Percentiles rank a stretch among this genome's conserved stretches.
Conservation (phyloP, 2,113 vertebrate species). For the Indri indri region DNA sequence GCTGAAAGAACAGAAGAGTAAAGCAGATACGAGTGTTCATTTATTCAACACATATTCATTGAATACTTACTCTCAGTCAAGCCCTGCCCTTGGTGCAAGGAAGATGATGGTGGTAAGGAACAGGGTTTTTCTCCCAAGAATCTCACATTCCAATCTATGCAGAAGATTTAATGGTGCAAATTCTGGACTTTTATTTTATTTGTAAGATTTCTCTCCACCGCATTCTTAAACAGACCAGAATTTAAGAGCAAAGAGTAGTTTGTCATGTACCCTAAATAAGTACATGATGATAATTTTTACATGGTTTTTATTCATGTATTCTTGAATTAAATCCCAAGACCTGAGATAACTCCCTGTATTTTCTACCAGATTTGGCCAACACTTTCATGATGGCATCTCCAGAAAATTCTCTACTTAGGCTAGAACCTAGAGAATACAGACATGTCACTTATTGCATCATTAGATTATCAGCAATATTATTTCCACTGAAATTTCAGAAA, state of each 20-base stretch:
- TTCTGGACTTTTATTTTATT: neutral
- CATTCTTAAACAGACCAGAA: neutral
- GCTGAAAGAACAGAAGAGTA: neutral
- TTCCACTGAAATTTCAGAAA: neutral
- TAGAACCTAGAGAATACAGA: neutral
- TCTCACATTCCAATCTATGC: neutral
- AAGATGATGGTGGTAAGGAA: neutral
- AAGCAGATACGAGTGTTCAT: neutral
- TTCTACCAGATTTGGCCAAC: neutral
- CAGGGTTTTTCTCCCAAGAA: neutral
- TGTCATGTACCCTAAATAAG: neutral
- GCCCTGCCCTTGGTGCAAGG: neutral
- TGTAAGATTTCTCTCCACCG: neutral
- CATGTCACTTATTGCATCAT: neutral
- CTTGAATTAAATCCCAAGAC: neutral
- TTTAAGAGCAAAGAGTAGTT: neutral
- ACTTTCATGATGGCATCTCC: neutral
- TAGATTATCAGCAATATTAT: neutral
- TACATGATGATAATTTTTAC: neutral
- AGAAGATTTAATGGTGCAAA: neutral
- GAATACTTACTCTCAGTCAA: neutral
- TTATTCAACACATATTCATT: neutral
- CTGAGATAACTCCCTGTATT: neutral
- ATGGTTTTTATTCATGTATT: neutral
- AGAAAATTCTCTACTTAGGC: neutral